phyloP scores from a whole-genome alignment of 37 sponge, comb jelly and placozoan species.

The Dysidea cf. avara region DNA sequence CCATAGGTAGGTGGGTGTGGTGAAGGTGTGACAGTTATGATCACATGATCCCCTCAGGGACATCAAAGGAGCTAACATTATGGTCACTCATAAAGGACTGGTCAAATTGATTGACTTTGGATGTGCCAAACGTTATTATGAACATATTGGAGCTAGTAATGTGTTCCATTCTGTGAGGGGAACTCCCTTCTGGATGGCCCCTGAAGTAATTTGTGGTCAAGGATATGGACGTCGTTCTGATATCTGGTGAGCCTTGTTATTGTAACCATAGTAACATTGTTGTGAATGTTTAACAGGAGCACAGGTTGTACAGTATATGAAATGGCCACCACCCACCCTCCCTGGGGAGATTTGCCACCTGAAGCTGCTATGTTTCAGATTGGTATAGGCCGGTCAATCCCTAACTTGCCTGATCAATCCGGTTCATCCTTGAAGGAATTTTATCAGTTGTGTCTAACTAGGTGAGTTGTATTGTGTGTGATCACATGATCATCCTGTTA shows the following conservation, averaged over 20 bases:
- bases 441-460: too few relatives aligned
- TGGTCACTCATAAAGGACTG: slow-evolving; percentile 75
- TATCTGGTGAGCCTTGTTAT: slow-evolving; percentile 62
- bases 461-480: too few relatives aligned
- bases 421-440: too few relatives aligned
- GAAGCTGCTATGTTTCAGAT: slow-evolving; percentile 89
- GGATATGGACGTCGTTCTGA: slow-evolving; percentile 86
- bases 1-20: slow-evolving; percentile 64
- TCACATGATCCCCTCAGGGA: slow-evolving; percentile 52
- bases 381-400: slow-evolving; percentile 66
- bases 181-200: slow-evolving; percentile 97
- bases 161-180: slow-evolving; percentile 81
- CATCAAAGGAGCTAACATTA: slow-evolving; percentile 90
- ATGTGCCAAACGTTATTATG: slow-evolving; percentile 76
- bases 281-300: slow-evolving; percentile 51
- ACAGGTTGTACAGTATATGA: slow-evolving; percentile 85
- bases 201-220: slow-evolving; percentile 81
- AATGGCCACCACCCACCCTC: slow-evolving; percentile 82
- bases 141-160: slow-evolving; percentile 25
- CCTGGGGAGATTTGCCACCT: slow-evolving; percentile 73
- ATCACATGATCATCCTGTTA: too few relatives aligned
- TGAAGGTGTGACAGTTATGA: not conserved
- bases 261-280: not conserved
- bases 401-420: slow-evolving; percentile 70
- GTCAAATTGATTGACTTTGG: slow-evolving; percentile 96